phyloP scores from a whole-genome alignment of 2,113 vertebrate genomes.

The Corynorhinus townsendii region DNA sequence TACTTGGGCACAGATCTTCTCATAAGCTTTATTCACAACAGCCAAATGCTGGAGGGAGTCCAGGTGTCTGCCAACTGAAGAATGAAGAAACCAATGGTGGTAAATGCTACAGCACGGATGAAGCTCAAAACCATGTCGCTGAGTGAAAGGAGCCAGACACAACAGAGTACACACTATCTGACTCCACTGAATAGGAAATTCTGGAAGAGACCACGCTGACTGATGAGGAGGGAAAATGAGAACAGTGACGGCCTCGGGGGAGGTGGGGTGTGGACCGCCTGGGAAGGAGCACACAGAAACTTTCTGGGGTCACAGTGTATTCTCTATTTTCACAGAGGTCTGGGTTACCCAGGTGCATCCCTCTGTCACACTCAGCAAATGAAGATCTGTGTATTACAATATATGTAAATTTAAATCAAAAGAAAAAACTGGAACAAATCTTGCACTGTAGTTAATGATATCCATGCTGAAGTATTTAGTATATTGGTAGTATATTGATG shows the following conservation, averaged over 20 bases:
- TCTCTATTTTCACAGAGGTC: not conserved
- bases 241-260: not conserved
- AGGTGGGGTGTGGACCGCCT: no score
- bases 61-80: not conserved
- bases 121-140: not conserved
- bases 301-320: not conserved
- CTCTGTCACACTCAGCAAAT: not conserved
- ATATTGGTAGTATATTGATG: not conserved
- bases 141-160: not conserved
- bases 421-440: not conserved
- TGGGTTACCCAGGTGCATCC: not conserved
- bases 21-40: not conserved
- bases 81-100: rapidly evolving
- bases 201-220: not conserved
- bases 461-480: not conserved
- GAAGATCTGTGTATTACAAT: not conserved
- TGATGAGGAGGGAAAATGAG: not conserved
- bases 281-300: not conserved
- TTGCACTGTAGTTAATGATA: not conserved
- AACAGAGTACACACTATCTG: rapidly evolving
- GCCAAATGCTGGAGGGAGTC: not conserved
- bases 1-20: not conserved
- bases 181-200: not conserved
- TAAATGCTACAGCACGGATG: not conserved
- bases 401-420: not conserved